Percentiles rank a stretch among this genome's conserved stretches.
phyloP scores from a whole-genome alignment of 53 echinoderm and acorn worm genomes.

The Crossaster papposus region DNA sequence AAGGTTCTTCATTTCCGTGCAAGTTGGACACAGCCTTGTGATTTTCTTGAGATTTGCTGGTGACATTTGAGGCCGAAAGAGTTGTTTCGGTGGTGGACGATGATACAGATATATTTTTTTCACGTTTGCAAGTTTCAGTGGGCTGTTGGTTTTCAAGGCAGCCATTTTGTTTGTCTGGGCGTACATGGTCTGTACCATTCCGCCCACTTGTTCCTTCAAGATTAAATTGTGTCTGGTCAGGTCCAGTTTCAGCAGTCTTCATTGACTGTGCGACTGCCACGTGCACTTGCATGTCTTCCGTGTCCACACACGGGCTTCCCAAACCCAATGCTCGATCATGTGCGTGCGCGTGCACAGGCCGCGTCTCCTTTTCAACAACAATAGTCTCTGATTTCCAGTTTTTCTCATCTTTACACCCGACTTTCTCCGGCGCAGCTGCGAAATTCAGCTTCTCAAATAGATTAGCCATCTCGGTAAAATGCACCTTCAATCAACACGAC shows the following conservation, averaged over 20 bases:
- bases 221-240: not conserved
- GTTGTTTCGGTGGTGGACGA: not conserved
- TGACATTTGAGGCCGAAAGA: not conserved
- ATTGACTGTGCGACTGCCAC: not conserved
- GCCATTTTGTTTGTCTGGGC: not conserved
- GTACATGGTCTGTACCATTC: not conserved
- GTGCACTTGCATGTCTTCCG: not conserved
- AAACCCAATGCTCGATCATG: not conserved
- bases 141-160: not conserved
- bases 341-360: not conserved
- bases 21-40: not conserved
- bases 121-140: not conserved
- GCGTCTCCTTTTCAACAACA: not conserved
- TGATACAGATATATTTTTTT: not conserved
- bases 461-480: constrained; percentile 50
- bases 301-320: not conserved
- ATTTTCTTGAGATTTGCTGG: not conserved
- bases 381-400: not conserved
- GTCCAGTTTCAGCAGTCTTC: not conserved
- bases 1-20: not conserved
- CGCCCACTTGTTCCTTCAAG: not conserved
- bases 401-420: not conserved
- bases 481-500: not conserved
- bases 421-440: not conserved
- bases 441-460: constrained; percentile 68